Conservation (phyloP, 2,797 vertebrate genomes). For the Enteromius unitaeniatus region DNA sequence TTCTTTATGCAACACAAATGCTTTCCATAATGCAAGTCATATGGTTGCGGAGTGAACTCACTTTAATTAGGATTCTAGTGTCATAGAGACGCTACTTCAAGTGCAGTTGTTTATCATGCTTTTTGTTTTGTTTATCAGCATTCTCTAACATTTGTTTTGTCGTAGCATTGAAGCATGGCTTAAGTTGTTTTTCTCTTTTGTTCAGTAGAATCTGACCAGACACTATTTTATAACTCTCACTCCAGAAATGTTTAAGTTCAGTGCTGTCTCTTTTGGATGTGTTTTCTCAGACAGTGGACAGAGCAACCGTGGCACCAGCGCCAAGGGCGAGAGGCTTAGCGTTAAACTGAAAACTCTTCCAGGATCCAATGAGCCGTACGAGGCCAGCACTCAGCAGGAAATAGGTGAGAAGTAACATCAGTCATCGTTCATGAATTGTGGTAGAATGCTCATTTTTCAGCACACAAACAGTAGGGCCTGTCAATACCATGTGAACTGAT, state of each 20-base stretch:
- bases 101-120: neutral
- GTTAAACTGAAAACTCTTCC: conserved; percentile 87
- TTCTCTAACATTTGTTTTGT: neutral
- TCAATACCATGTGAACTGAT: neutral
- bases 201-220: neutral
- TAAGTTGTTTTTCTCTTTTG: neutral
- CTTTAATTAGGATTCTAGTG: neutral
- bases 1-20: conserved; percentile 13
- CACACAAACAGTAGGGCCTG: neutral
- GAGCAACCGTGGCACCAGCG: conserved; percentile 77
- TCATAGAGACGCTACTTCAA: neutral
- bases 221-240: neutral
- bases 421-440: neutral
- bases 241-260: conserved; percentile 1
- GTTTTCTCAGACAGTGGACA: conserved; percentile 83
- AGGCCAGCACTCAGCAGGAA: conserved; percentile 86
- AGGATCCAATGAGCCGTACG: conserved; percentile 87
- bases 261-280: conserved; percentile 27
- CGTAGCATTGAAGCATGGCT: neutral
- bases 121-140: neutral
- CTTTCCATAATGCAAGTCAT: conserved; percentile 16
- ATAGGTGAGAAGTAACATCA: conserved; percentile 80
- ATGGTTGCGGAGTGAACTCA: neutral
- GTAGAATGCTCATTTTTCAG: neutral
- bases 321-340: conserved; percentile 87